A percentile compares a stretch with the other conserved stretches of the same genome.
Evolutionary conservation across 2,113 vertebrate species (phyloP).

Genomic region (Ploceus nigricollis): DNA sequence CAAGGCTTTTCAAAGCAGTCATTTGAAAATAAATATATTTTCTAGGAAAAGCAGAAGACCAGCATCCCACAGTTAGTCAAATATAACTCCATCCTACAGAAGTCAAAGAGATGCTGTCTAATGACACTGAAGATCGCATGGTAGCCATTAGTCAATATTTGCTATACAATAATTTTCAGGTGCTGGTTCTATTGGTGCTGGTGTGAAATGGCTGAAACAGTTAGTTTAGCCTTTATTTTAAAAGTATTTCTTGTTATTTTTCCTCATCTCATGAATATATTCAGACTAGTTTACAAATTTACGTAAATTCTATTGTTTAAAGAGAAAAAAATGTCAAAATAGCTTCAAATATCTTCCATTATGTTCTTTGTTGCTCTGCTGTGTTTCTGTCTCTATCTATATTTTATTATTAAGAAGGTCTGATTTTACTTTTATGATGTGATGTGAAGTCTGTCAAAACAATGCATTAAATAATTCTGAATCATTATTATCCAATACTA

Average conservation of each 20-base stretch:
- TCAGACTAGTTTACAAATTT: constrained; percentile 65
- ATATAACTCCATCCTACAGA: not conserved
- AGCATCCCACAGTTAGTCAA: not conserved
- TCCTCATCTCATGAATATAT: constrained; percentile 26
- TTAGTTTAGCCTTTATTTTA: constrained; percentile 8
- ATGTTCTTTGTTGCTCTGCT: constrained; percentile 60
- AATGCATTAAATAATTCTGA: constrained; percentile 73
- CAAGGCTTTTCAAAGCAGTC: not conserved
- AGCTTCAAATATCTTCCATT: constrained; percentile 67
- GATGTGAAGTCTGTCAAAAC: constrained; percentile 75
- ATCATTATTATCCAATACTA: constrained; percentile 61
- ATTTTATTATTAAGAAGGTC: constrained; percentile 70
- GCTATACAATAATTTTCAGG: not conserved
- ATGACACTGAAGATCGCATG: not conserved
- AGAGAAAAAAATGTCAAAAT: constrained; percentile 68
- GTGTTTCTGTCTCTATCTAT: constrained; percentile 64
- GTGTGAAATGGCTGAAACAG: not conserved
- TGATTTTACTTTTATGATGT: constrained; percentile 67
- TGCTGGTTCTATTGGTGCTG: not conserved
- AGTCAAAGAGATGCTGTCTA: not conserved
- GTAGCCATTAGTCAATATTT: not conserved
- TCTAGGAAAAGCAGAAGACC: not conserved
- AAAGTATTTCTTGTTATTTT: constrained; percentile 41
- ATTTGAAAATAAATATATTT: not conserved
- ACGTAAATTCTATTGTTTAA: constrained; percentile 58